Conservation (phyloP, 2,888 invertebrate species). For the Hofmannophila pseudospretella region DNA sequence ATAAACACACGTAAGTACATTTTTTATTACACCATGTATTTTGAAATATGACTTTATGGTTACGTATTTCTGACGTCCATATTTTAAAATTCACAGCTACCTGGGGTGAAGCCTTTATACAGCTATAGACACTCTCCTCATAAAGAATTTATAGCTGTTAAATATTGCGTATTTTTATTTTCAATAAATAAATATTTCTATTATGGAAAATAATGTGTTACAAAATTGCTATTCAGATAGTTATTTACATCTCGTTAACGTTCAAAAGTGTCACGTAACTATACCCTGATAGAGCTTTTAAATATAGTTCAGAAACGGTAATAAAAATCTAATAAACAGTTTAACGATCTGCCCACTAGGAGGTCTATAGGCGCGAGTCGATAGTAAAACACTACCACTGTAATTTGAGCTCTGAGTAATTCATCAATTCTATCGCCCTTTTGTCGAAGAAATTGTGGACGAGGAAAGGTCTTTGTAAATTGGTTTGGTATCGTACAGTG, state of each 20-base stretch:
- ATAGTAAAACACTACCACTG: constrained; percentile 37
- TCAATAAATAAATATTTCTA: too few relatives aligned
- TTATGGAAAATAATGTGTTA: not conserved
- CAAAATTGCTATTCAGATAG: not conserved
- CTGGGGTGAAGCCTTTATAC: too few relatives aligned
- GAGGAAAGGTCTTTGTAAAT: constrained; percentile 26
- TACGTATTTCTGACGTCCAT: too few relatives aligned
- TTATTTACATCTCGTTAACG: constrained; percentile 13
- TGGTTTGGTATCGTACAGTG: constrained; percentile 30
- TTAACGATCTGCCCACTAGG: constrained; percentile 61
- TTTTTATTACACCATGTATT: too few relatives aligned
- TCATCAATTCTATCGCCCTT: constrained; percentile 19
- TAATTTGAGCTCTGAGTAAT: constrained; percentile 24
- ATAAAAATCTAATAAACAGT: constrained; percentile 64
- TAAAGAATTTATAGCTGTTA: too few relatives aligned
- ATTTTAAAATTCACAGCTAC: too few relatives aligned
- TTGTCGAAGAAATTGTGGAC: constrained; percentile 13
- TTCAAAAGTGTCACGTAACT: constrained; percentile 33
- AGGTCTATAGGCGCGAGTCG: constrained; percentile 45
- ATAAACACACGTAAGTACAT: too few relatives aligned
- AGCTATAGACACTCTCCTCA: too few relatives aligned
- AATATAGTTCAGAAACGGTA: constrained; percentile 54
- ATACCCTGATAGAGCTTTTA: constrained; percentile 43
- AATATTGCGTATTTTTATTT: too few relatives aligned
- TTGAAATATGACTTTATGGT: too few relatives aligned